Evolutionary conservation across 2,888 invertebrate genomes (phyloP), one percentile per base, ranked within the genome.

Genomic region (Pyrochroa serraticornis): DNA sequence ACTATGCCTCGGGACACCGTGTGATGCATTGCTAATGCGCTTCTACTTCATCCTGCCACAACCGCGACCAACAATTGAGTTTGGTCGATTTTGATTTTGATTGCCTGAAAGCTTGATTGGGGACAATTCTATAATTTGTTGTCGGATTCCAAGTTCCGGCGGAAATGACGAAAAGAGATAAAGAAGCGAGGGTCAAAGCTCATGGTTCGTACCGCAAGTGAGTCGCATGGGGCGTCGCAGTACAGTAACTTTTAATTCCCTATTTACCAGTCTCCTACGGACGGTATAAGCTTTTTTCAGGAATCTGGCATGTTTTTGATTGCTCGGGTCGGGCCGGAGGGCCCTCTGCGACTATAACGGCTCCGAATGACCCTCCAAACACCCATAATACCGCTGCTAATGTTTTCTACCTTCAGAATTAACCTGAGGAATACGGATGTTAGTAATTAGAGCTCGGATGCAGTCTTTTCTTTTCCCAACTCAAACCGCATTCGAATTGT

Each of bases 331-430:
- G 83, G 82, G 82, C 83, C 82, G 81, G 65, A 54, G 82, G 79
- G 79, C 77, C 84, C 85, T 81, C 81, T 73, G 77, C 84, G 84
- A 83, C 83, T 83, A 84, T 85, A 85, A 84, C 84, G 82, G 82
- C 82, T 55, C 83, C 82, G 83, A 85, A 85, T 85, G 83, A 84
- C 84, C 84, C 85, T 85, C 85, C 80, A 82, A 84, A 84, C 85
- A 84, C 85, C 84, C 84, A 85, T 85, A 85, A 85, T 84, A 82
- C 84, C 84, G 82, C 71, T 83, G 83, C 84, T 85, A 85, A 85
- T 84, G 84, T 84, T 75, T 75, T 73, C 76, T 73, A 74, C 75
- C 75, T 75, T 73, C 73, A 68, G 74, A 75, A 77, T 75, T 75
- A 77, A 75, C 76, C 75, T 72, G 71, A 73, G 76, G 74, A 75